Base-by-base conservation (phyloP, 1,140 invertebrate genomes). In the Apolygus lucorum region DNA sequence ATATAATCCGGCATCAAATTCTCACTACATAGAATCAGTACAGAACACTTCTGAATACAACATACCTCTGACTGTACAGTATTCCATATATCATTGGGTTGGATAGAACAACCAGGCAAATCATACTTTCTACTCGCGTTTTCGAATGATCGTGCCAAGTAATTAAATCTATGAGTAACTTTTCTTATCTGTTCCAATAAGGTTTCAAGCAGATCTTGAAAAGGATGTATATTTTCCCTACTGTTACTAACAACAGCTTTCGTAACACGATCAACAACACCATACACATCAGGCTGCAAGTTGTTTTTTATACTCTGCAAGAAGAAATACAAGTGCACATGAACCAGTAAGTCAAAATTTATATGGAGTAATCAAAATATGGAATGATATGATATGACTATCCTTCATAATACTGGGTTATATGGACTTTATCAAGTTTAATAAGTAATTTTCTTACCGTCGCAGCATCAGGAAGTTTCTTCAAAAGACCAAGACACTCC, bases 31-130 rank as follows among this genome's bases (percentile, higher is more conserved):
- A n/a, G n/a, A n/a, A n/a, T n/a, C n/a, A n/a, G n/a, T n/a, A 42
- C 17, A 4, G 17, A 42, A 42, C 34, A 42, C 34, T 42, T n/a
- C n/a, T n/a, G n/a, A n/a, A 22, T 26, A 28, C 26, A 13, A 81
- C 85, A 82, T 83, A 94, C 90, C 73, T 94, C 90, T 75, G 86
- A 85, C 79, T 96, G 93, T 25, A 95, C 88, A 76, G 91, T 90
- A 29, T 85, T 87, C 93, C 93, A 96, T 73, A 94, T 91, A 79
- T 94, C 89, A 17, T 87, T 84, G 74, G 92, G 87, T 73, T 88
- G 87, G 79, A 95, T 94, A 1, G 87, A 76, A 52, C 82, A 81
- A 1, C 84, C 77, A 71, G 83, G 81, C 24, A 81, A 73, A 34
- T 82, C 79, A 74, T 87, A 82, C 66, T 82, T 82, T 75, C 83